These are phyloP conservation scores for Pelusios castaneus DNA, from an alignment of 2,113 vertebrate genomes.

Conservation along the genomic window DNA sequence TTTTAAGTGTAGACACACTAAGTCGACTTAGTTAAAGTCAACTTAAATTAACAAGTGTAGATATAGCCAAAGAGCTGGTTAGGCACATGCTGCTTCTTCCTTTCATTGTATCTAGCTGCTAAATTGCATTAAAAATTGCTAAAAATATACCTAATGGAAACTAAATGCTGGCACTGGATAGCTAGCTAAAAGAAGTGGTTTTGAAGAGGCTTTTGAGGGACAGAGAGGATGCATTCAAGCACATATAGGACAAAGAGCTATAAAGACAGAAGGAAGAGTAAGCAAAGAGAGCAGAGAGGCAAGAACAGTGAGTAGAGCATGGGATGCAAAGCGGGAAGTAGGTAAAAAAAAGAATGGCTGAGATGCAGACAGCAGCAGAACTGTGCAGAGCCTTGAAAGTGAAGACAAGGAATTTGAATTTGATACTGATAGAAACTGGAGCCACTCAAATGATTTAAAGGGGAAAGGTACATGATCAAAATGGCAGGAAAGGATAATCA, in stretches of 20 bases:
- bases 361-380: not conserved
- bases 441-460: not conserved
- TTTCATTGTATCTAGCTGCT: too few relatives aligned
- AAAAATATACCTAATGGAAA: too few relatives aligned
- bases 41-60: too few relatives aligned
- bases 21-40: too few relatives aligned
- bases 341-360: not conserved
- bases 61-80: too few relatives aligned
- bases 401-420: not conserved
- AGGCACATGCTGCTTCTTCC: too few relatives aligned
- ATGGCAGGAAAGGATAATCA: not conserved
- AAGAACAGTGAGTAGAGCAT: not conserved
- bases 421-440: not conserved
- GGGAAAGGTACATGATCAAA: fast-evolving
- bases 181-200: not conserved
- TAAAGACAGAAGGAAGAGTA: not conserved
- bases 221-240: not conserved
- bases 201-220: not conserved
- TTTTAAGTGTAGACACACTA: too few relatives aligned
- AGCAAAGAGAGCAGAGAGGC: not conserved
- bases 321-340: not conserved
- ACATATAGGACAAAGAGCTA: not conserved
- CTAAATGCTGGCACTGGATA: not conserved
- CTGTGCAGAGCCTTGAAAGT: not conserved
- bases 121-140: too few relatives aligned